These are phyloP conservation scores for Silurus lanzhouensis DNA, from an alignment of 2,797 vertebrate species.

Conservation along the genomic window DNA sequence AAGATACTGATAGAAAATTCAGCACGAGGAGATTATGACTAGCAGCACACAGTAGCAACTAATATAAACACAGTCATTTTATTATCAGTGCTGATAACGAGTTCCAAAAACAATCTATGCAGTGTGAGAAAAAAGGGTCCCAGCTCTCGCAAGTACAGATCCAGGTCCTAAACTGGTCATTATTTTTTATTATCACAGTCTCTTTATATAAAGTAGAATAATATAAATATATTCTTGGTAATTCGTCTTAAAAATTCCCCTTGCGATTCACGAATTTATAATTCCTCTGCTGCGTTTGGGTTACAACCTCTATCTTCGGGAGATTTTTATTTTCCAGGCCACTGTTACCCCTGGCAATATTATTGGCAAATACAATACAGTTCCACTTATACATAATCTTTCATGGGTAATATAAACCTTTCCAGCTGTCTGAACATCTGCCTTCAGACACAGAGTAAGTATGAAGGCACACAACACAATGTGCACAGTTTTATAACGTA, in stretches of 20 bases:
- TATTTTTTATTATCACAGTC: neutral
- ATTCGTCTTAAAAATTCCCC: neutral
- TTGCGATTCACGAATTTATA: neutral
- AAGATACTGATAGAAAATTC: neutral
- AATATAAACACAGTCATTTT: neutral
- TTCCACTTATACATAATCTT: neutral
- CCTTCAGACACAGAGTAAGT: neutral
- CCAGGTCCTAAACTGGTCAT: neutral
- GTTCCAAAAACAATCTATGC: neutral
- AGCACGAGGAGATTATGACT: too few species aligned
- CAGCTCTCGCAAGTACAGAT: neutral
- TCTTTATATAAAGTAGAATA: neutral
- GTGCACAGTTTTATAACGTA: neutral
- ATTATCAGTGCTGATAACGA: neutral
- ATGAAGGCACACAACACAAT: neutral
- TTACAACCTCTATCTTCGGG: neutral
- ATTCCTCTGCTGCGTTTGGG: neutral
- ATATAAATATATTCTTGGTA: neutral
- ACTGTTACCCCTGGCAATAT: neutral
- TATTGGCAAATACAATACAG: neutral
- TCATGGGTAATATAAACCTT: neutral
- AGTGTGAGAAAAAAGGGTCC: neutral
- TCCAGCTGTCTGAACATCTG: conserved; percentile 6
- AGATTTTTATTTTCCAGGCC: neutral
- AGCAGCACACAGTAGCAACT: neutral